Conservation (phyloP, 2,797 vertebrate genomes). For the Momotus momota region DNA sequence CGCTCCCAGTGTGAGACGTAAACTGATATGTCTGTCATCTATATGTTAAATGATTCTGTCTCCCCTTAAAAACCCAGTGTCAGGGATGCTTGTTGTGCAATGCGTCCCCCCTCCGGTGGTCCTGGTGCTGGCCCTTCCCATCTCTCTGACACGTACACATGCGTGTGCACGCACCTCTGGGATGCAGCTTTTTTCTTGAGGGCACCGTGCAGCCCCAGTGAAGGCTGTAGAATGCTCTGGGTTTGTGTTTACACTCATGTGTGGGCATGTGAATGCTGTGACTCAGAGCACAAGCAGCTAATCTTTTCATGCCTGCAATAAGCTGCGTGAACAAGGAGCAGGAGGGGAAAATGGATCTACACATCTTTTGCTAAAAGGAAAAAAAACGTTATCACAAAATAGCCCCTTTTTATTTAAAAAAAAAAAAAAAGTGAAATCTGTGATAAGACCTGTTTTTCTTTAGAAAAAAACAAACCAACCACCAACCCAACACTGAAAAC, state of each 20-base stretch:
- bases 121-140: neutral
- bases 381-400: neutral
- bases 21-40: neutral
- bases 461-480: neutral
- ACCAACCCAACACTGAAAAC: neutral
- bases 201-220: neutral
- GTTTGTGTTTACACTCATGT: neutral
- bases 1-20: neutral
- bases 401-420: neutral
- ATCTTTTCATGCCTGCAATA: neutral
- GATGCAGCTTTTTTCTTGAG: neutral
- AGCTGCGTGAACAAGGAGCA: neutral
- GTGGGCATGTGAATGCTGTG: fast-evolving
- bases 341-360: neutral
- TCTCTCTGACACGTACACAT: neutral
- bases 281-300: neutral
- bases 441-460: neutral
- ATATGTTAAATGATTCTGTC: neutral
- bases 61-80: neutral
- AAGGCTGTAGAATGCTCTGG: neutral
- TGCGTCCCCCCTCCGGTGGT: neutral
- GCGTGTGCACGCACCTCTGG: neutral
- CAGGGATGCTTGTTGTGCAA: neutral
- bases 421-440: neutral
- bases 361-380: neutral